Base-by-base conservation (phyloP, 2,113 vertebrate species). In the Bos taurus region DNA sequence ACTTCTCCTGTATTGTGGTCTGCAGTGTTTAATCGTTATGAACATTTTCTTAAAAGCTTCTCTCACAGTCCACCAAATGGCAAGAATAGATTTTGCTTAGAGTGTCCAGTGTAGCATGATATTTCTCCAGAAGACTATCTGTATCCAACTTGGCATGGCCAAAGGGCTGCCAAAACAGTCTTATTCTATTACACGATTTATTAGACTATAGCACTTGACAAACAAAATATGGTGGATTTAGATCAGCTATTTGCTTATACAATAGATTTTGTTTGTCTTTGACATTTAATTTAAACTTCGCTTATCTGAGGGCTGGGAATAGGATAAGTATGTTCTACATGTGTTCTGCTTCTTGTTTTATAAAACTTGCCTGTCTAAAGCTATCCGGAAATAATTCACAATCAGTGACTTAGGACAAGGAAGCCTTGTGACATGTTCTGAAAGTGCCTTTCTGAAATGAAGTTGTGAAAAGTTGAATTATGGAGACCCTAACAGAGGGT, bases 401-500 rank as follows among this genome's bases (percentile, higher is more conserved):
- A 13, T 1, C 0, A 88, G 96, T 36, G 98, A 78, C 95, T 96
- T 71, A 26, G 94, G 92, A 94, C 16, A 26, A 46, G 98, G 33
- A 93, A 82, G 74, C 33, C 86, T 60, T 25, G 25, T 30, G 25
- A 30, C 6, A 19, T 25, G 1, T 50, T 84, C 91, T 25, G 60
- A 95, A 96, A 19, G 89, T 17, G 12, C 87, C 90, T 89, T 46
- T 88, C 93, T 97, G 0, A 92, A 80, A 11, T 16, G 14, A 57
- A 52, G 96, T 80, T 43, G 93, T 59, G 96, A 97, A 91, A 96
- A 97, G 97, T 88, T 89, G 98, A 97, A 95, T 97, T 48, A 93
- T 95, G 57, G 92, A 93, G 96, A 95, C 94, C 82, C 25, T 64
- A 2, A 97, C 0, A 93, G 97, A 67, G 92, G 94, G 97, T 92